Evolutionary conservation across 2,797 vertebrate genomes (phyloP).

Genomic region (Pogonophryne albipinna): DNA sequence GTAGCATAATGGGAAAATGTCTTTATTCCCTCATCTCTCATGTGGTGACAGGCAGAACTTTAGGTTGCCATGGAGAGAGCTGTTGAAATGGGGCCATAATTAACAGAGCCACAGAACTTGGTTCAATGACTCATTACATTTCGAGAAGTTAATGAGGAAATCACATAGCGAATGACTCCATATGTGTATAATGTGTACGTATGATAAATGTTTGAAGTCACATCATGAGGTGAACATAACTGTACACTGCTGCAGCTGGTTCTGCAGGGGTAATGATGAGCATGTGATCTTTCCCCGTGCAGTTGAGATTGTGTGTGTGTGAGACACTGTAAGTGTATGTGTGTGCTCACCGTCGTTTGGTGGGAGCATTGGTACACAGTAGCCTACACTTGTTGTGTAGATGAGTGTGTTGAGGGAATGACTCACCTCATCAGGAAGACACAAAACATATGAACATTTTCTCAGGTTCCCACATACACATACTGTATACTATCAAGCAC

Average conservation of each 20-base stretch:
- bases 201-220: slow-evolving; percentile 57
- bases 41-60: slow-evolving; percentile 77
- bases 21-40: slow-evolving; percentile 77
- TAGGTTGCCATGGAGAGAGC: slow-evolving; percentile 80
- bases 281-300: slow-evolving; percentile 47
- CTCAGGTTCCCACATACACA: slow-evolving; percentile 52
- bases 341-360: slow-evolving; percentile 6
- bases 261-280: slow-evolving; percentile 56
- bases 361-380: slow-evolving; percentile 22
- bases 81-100: slow-evolving; percentile 69
- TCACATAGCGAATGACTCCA: slow-evolving; percentile 59
- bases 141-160: slow-evolving; percentile 76
- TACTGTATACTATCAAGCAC: slow-evolving; percentile 16
- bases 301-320: slow-evolving; percentile 9
- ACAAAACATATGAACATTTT: slow-evolving; percentile 66
- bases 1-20: slow-evolving; percentile 71
- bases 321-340: slow-evolving; percentile 13
- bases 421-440: slow-evolving; percentile 64
- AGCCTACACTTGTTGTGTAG: background rate
- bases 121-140: slow-evolving; percentile 74
- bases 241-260: slow-evolving; percentile 33
- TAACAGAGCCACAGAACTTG: slow-evolving; percentile 69
- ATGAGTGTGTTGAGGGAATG: slow-evolving; percentile 46
- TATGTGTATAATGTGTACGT: slow-evolving; percentile 49
- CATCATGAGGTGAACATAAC: slow-evolving; percentile 43